phyloP scores from a whole-genome alignment of 1,140 invertebrate species.

The Agrilus planipennis region DNA sequence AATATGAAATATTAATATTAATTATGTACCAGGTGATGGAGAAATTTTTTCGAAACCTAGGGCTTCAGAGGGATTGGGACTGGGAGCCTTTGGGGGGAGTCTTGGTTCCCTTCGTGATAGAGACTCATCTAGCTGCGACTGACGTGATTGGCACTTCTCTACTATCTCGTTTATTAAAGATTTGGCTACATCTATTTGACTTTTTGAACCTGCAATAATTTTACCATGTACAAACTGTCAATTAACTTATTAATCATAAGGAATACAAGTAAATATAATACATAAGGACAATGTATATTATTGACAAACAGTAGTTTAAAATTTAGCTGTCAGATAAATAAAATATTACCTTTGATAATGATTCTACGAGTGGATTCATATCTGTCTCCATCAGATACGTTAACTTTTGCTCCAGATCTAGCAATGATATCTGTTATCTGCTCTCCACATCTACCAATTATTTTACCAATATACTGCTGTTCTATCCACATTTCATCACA shows the following conservation, averaged over 20 bases:
- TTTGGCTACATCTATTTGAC: conserved; percentile 43
- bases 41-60: conserved; percentile 24
- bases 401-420: conserved; percentile 49
- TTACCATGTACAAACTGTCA: too few relatives aligned
- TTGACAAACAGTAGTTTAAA: too few relatives aligned
- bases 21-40: conserved; percentile 23
- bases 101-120: conserved; percentile 39
- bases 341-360: conserved; percentile 35
- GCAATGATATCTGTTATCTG: conserved; percentile 55
- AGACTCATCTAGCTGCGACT: conserved; percentile 36
- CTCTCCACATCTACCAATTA: conserved; percentile 60
- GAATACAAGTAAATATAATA: too few relatives aligned
- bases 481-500: conserved; percentile 53
- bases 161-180: conserved; percentile 48
- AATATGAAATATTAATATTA: neutral
- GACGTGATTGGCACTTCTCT: conserved; percentile 38
- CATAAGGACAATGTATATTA: too few relatives aligned
- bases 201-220: conserved; percentile 32
- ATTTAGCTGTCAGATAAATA: too few relatives aligned
- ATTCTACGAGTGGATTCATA: conserved; percentile 21
- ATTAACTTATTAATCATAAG: too few relatives aligned
- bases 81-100: conserved; percentile 28
- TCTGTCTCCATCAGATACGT: conserved; percentile 31
- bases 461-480: conserved; percentile 45
- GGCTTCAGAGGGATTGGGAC: conserved; percentile 29